Percentiles rank a stretch among this genome's conserved stretches.
Evolutionary conservation across 1,140 invertebrate genomes (phyloP).

Genomic region (Nasonia longicornis): DNA sequence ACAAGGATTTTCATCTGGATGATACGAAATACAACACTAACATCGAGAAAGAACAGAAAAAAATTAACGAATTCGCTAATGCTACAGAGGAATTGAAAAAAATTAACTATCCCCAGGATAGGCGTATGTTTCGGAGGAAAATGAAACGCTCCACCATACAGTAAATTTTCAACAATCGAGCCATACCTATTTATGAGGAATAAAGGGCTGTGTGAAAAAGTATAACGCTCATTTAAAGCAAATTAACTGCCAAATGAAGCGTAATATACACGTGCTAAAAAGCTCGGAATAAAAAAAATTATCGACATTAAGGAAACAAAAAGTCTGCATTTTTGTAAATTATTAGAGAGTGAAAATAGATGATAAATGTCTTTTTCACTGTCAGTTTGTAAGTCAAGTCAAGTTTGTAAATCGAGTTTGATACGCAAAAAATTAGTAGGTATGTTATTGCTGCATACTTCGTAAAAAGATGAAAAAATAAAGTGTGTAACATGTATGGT

Average conservation of each 20-base stretch:
- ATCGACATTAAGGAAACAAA: slow-evolving; percentile 39
- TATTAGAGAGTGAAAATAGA: slow-evolving; percentile 20
- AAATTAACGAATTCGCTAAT: slow-evolving; percentile 24
- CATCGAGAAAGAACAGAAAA: slow-evolving; percentile 30
- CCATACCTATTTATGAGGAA: slow-evolving; percentile 27
- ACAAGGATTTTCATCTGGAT: slow-evolving; percentile 48
- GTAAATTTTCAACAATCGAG: slow-evolving; percentile 19
- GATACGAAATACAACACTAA: slow-evolving; percentile 46
- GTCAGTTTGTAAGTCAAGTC: slow-evolving; percentile 22
- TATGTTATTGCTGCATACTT: slow-evolving; percentile 1
- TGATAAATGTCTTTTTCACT: slow-evolving; percentile 36
- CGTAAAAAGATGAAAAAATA: slow-evolving; percentile 12
- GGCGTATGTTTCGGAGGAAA: slow-evolving; percentile 27
- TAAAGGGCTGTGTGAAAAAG: slow-evolving; percentile 40
- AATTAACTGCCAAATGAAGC: slow-evolving; percentile 18
- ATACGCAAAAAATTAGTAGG: slow-evolving; percentile 10
- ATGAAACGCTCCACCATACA: slow-evolving; percentile 5
- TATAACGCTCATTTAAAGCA: slow-evolving; percentile 35
- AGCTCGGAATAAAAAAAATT: slow-evolving; percentile 26
- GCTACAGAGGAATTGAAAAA: slow-evolving; percentile 28
- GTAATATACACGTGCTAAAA: slow-evolving; percentile 16
- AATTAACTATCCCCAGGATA: slow-evolving; percentile 9
- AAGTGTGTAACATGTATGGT: slow-evolving; percentile 9
- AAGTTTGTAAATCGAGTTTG: slow-evolving; percentile 31
- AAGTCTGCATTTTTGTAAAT: slow-evolving; percentile 45